Conservation (phyloP, 2,888 invertebrate genomes). For the Dyspetes luteomarginatus region DNA sequence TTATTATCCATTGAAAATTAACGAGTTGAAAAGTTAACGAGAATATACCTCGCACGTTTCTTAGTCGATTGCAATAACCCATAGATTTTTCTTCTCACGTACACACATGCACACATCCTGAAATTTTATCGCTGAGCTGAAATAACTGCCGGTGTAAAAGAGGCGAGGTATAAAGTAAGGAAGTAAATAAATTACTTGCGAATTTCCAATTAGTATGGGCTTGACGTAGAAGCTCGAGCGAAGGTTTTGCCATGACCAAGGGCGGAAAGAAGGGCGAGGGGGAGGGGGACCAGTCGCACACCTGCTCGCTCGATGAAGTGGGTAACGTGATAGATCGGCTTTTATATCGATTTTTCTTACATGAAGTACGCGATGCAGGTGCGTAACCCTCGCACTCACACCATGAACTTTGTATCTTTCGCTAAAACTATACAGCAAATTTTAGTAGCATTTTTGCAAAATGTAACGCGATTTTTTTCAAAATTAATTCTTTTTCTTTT, state of each 20-base stretch:
- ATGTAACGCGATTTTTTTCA: neutral
- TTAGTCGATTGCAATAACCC: neutral
- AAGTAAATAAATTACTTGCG: conserved; percentile 18
- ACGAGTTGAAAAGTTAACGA: no score
- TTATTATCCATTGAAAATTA: neutral
- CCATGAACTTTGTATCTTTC: neutral
- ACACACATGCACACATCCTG: neutral
- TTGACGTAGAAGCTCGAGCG: conserved; percentile 10
- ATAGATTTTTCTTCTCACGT: neutral
- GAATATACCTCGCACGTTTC: neutral
- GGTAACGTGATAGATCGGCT: conserved; percentile 53
- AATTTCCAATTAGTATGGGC: conserved; percentile 50
- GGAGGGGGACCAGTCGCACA: neutral
- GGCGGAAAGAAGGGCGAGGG: neutral
- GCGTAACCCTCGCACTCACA: conserved; percentile 27
- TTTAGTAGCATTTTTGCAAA: neutral
- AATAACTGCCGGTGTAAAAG: conserved; percentile 6
- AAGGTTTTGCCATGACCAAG: conserved; percentile 1
- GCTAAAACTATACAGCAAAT: neutral
- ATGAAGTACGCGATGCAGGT: conserved; percentile 37
- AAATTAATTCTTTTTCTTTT: no score
- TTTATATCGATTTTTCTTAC: conserved; percentile 54
- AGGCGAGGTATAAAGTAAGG: conserved; percentile 14
- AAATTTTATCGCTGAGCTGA: neutral
- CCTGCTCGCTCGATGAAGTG: conserved; percentile 42